A percentile compares a stretch with the other conserved stretches of the same genome.
These are phyloP conservation scores for Bombus affinis DNA, from an alignment of 1,140 invertebrate genomes.

Conservation along the genomic window DNA sequence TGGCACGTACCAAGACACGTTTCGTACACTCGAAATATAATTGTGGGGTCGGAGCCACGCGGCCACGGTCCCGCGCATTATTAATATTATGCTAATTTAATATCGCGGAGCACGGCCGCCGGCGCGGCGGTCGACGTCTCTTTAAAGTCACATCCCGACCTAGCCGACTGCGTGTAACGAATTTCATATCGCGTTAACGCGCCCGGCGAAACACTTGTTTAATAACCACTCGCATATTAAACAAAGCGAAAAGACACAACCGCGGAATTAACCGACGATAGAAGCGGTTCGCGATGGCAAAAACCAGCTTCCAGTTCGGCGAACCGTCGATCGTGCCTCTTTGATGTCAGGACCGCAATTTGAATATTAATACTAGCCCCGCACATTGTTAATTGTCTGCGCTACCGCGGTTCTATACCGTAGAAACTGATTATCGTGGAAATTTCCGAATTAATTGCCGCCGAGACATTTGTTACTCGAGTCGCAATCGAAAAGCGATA, in stretches of 20 bases:
- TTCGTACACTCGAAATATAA: constrained; percentile 29
- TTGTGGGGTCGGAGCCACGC: not conserved
- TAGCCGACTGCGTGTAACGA: constrained; percentile 47
- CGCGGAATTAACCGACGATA: not conserved
- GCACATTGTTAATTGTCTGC: not conserved
- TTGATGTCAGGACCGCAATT: constrained; percentile 9
- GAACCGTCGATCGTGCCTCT: not conserved
- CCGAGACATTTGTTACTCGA: not conserved
- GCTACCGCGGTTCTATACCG: too few species aligned
- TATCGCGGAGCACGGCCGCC: constrained; percentile 18
- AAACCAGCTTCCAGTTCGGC: not conserved
- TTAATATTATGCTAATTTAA: constrained; percentile 69
- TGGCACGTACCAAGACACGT: constrained; percentile 26
- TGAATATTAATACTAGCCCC: not conserved
- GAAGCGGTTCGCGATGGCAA: not conserved
- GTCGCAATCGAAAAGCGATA: not conserved
- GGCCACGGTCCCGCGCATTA: constrained; percentile 10
- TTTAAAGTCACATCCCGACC: constrained; percentile 15
- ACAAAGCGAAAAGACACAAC: constrained; percentile 51
- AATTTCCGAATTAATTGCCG: too few species aligned
- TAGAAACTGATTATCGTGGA: too few species aligned
- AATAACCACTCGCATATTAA: constrained; percentile 69
- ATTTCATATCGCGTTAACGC: constrained; percentile 68
- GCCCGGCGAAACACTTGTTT: constrained; percentile 64
- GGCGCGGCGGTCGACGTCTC: constrained; percentile 20